Evolutionary conservation across 1,140 invertebrate species (phyloP), one percentile per base, ranked within the genome.

Genomic region (Eueides isabella): DNA sequence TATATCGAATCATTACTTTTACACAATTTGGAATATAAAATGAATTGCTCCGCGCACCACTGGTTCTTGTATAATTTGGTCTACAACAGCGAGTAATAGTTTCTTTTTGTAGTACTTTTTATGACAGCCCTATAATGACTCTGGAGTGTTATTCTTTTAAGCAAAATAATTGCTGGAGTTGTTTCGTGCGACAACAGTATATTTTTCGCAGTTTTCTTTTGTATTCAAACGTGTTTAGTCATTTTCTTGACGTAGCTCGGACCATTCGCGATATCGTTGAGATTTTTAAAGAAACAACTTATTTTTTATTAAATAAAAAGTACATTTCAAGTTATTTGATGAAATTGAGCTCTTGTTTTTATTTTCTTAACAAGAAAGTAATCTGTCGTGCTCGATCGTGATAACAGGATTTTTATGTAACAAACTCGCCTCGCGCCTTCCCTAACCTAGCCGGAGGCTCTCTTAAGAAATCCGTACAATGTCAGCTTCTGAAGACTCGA

Each of bases 341-440:
- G 85, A 85, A 85, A 86, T 82, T 81, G 84, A 87, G 86, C 84
- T 89, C 89, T 87, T 92, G 85, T 89, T 90, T 76, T 88, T 84
- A 91, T 91, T 89, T 83, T 88, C 85, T 91, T 91, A 92, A 92
- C 91, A 90, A 89, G 90, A 90, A 91, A 92, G 86, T 91, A 92
- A 92, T 92, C 87, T 92, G 88, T 89, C 86, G 85, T 84, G 87
- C 84, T 86, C 80, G 88, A 82, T 85, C 80, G 85, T 85, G 87
- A 90, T 92, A 91, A 93, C 90, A 84, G 84, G 85, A 93, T 93
- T 93, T 92, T 93, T 93, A 87, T 92, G 88, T 93, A 88, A 90
- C 88, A 91, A 91, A 87, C 86, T 86, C 82, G 85, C 85, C 80
- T 91, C 85, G 85, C 89, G 89, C 90, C 90, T 88, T 88, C 91